Evolutionary conservation across 2,797 vertebrate genomes (phyloP), one percentile per base, ranked within the genome.

Genomic region (Anabas testudineus): DNA sequence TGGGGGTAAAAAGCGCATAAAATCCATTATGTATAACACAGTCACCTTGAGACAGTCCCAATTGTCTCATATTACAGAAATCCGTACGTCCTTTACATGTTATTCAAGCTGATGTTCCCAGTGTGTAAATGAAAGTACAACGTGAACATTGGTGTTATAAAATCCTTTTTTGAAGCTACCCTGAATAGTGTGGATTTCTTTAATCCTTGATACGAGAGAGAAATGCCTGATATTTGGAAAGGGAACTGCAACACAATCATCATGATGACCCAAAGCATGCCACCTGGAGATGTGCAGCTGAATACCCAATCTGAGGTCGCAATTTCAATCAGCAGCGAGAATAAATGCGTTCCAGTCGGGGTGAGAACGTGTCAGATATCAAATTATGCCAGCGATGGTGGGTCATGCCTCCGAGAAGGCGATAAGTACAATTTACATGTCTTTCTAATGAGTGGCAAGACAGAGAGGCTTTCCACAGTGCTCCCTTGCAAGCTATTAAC

Each of bases 401-500:
- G 91, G 91, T 92, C 91, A 87, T 51, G 48, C 68, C 78, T 56
- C 81, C 28, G 43, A 80, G 84, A 79, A 78, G 82, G 82, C 46
- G 84, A 92, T 88, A 89, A 91, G 83, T 87, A 87, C 85, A 86
- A 92, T 91, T 90, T 89, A 83, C 87, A 87, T 87, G 87, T 85
- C 77, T 88, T 78, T 78, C 74, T 88, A 87, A 90, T 67, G 68
- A 85, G 83, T 71, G 69, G 72, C 75, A 75, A 84, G 80, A 86
- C 66, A 63, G 71, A 84, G 64, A 82, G 66, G 81, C 82, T 85
- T 86, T 86, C 77, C 77, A 49, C 65, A 22, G 80, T 46, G 77
- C 58, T 69, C 57, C 43, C 82, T 80, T 66, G 36, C 70, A 88
- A 48, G 81, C 85, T 79, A 91, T 92, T 92, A 92, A 84, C 88